Evolutionary conservation across 2,113 vertebrate genomes (phyloP).

Genomic region (Oenanthe melanoleuca): DNA sequence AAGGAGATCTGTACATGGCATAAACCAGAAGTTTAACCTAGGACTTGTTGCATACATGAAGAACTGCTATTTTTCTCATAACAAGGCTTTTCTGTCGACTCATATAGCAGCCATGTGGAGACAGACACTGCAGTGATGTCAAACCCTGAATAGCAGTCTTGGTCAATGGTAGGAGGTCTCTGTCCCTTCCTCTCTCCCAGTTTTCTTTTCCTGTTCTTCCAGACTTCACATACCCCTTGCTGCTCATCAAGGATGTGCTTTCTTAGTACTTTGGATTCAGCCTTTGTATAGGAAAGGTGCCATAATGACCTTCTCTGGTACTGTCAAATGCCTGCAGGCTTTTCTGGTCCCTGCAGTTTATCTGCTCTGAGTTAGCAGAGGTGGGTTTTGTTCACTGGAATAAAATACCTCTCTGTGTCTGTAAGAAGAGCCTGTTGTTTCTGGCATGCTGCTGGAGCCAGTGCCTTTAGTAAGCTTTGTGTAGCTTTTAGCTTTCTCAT

Average conservation of each 20-base stretch:
- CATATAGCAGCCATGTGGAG: accelerated
- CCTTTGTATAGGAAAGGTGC: background rate
- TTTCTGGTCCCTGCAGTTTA: background rate
- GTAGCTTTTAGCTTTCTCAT: background rate
- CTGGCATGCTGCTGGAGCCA: background rate
- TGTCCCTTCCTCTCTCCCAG: background rate
- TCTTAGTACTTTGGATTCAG: background rate
- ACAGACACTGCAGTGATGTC: accelerated
- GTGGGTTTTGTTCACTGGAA: background rate
- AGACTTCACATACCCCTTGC: background rate
- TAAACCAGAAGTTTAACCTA: background rate
- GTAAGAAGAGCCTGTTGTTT: background rate
- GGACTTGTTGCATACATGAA: background rate
- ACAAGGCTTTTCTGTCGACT: background rate
- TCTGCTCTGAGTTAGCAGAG: background rate
- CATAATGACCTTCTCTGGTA: background rate
- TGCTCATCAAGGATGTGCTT: background rate
- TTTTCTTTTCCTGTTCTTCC: background rate
- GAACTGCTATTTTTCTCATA: background rate
- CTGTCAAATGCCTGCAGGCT: background rate
- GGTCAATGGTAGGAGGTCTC: background rate
- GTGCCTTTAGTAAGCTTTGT: background rate
- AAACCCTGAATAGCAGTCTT: background rate
- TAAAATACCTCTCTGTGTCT: background rate
- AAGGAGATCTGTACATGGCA: background rate